Evolutionary conservation across 2,113 vertebrate genomes (phyloP).

Genomic region (Egretta garzetta): DNA sequence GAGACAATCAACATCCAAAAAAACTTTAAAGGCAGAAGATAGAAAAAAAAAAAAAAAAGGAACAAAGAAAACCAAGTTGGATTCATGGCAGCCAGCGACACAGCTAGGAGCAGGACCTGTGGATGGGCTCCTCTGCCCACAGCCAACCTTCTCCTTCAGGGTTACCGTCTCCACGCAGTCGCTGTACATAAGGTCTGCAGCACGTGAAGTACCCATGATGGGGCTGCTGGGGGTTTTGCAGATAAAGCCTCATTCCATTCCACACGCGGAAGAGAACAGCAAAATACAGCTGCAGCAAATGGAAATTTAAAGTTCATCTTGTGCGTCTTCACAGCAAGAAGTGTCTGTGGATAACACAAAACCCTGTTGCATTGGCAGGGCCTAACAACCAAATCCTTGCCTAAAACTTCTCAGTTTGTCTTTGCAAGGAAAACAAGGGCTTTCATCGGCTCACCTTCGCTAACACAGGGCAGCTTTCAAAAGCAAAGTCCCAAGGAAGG

Average conservation of each 20-base stretch:
- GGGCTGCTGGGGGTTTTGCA: neutral
- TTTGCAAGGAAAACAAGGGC: neutral
- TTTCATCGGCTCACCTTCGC: neutral
- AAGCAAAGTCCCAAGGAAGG: neutral
- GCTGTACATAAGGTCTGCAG: fast-evolving
- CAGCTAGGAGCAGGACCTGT: neutral
- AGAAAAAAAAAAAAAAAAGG: neutral
- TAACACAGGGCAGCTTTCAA: neutral
- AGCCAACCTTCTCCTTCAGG: neutral
- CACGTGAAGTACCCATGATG: fast-evolving
- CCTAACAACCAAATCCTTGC: neutral
- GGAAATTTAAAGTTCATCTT: neutral
- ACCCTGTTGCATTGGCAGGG: neutral
- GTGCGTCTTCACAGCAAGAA: neutral
- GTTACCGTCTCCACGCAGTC: neutral
- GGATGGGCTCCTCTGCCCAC: neutral
- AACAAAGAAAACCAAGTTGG: neutral
- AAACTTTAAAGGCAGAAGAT: neutral
- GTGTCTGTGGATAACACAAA: neutral
- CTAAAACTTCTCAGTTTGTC: neutral
- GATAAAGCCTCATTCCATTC: neutral
- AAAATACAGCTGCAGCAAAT: neutral
- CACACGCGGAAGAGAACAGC: neutral
- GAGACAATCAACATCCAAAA: neutral
- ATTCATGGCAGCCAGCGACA: fast-evolving